phyloP scores from a whole-genome alignment of 2,113 vertebrate genomes.

The Sigmodon hispidus region DNA sequence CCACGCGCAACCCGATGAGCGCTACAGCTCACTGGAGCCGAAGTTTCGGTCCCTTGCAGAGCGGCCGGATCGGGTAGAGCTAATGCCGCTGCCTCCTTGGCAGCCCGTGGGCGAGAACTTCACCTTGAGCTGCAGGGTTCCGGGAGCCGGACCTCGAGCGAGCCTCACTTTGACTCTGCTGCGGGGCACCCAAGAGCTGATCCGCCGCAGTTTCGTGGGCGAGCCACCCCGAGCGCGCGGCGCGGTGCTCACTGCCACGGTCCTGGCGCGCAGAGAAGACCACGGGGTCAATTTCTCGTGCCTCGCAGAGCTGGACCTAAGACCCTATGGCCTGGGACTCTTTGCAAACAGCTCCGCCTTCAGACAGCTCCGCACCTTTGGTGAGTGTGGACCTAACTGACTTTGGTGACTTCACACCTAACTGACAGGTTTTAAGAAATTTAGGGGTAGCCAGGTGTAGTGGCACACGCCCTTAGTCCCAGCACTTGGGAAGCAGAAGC shows the following conservation, averaged over 20 bases:
- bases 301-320: conserved; percentile 70
- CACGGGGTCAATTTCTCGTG: conserved; percentile 71
- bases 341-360: conserved; percentile 67
- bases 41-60: conserved; percentile 60
- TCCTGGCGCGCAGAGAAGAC: conserved; percentile 76
- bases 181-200: conserved; percentile 70
- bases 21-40: background rate
- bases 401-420: no score
- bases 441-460: background rate
- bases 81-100: conserved; percentile 75
- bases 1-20: background rate
- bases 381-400: conserved; percentile 68
- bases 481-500: background rate
- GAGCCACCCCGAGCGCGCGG: conserved; percentile 76
- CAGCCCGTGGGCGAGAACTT: conserved; percentile 78
- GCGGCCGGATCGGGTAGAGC: conserved; percentile 76
- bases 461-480: background rate
- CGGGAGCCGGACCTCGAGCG: conserved; percentile 74
- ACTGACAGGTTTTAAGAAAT: background rate
- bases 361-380: conserved; percentile 74
- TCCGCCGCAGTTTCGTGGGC: conserved; percentile 67
- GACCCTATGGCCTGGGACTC: conserved; percentile 74
- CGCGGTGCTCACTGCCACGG: conserved; percentile 68
- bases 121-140: conserved; percentile 78
- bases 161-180: conserved; percentile 75